These are phyloP conservation scores for Platycheirus rosarum DNA, from an alignment of 2,888 invertebrate genomes.

Conservation along the genomic window DNA sequence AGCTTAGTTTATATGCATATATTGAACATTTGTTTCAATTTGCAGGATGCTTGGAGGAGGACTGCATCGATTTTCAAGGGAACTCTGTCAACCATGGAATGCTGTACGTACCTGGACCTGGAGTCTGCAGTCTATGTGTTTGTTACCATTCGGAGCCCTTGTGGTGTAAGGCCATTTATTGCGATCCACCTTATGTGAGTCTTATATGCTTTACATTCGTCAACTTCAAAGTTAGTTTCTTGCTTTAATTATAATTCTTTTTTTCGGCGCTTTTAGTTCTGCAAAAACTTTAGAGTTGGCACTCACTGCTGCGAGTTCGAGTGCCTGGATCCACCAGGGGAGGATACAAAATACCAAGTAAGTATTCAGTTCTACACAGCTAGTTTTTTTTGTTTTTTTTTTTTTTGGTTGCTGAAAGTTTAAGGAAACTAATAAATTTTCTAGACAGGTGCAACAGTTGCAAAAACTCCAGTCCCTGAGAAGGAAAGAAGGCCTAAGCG, in stretches of 20 bases:
- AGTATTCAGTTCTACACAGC: no score
- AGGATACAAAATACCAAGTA: slow-evolving; percentile 85
- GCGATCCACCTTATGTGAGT: slow-evolving; percentile 93
- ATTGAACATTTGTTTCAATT: slow-evolving; percentile 28
- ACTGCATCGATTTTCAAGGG: slow-evolving; percentile 93
- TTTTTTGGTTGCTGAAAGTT: neutral
- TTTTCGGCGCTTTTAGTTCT: slow-evolving; percentile 85
- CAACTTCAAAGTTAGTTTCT: no score
- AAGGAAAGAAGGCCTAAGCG: slow-evolving; percentile 5
- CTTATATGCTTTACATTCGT: slow-evolving; percentile 48
- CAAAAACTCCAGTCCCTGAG: slow-evolving; percentile 12
- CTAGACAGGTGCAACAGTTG: slow-evolving; percentile 22
- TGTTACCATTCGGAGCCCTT: slow-evolving; percentile 93
- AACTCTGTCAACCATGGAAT: slow-evolving; percentile 90
- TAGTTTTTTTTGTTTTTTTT: no score
- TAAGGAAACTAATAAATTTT: slow-evolving; percentile 16
- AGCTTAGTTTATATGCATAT: neutral
- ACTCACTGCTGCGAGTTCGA: slow-evolving; percentile 94
- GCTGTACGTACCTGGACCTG: slow-evolving; percentile 92
- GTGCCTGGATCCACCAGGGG: slow-evolving; percentile 91
- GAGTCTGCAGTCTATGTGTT: slow-evolving; percentile 92
- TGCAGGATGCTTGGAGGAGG: slow-evolving; percentile 85
- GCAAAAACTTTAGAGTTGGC: slow-evolving; percentile 92
- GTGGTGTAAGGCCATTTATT: slow-evolving; percentile 94
- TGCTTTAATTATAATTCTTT: no score